Base-by-base conservation (phyloP, 2,888 invertebrate species). In the Spisula subtruncata region DNA sequence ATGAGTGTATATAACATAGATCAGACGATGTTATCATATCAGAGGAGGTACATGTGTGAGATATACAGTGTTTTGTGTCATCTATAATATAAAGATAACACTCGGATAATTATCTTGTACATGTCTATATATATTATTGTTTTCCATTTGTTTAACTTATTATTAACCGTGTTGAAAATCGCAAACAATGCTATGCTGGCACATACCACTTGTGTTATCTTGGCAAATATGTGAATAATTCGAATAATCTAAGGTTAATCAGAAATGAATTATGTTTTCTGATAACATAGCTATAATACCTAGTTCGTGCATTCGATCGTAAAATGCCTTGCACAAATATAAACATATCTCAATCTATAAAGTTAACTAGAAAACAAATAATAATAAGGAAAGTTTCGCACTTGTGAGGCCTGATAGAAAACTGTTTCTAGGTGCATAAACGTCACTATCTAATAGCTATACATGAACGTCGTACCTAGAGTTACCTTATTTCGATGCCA, bases 181-280 rank as follows among this genome's bases (percentile, higher is more conserved):
- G 75, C 71, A n/a, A 87, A 87, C 87, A 87, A 75, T 87, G 66
- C 56, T 35, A 56, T 51, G 20, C 80, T 80, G 56, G 79, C 54
- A 6, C 66, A 87, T 71, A 51, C 18, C 66, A 48, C 82, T 82
- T 4, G 66, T 87, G 66, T 87, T 82, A 82, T 82, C 82, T 82
- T n/a, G 48, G 51, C 75, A 87, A 87, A 75, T 75, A 87, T 87
- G 87, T 51, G 75, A 87, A 87, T 82, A 71, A 87, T 87, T 71
- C 87, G 54, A 46, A 82, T 46, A 82, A 87, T 87, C 82, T 71
- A 18, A n/a, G 54, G 79, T 41, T 85, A 85, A 85, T 85, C 85
- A 75, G 75, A 79, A 56, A 54, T 79, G 80, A 85, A 85, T 85
- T 85, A 85, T 85, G 80, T 56, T 85, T 75, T 71, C 48, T 66